Evolutionary conservation across 2,888 invertebrate species (phyloP), one percentile per base, ranked within the genome.

Genomic region (Punctoribates punctum): DNA sequence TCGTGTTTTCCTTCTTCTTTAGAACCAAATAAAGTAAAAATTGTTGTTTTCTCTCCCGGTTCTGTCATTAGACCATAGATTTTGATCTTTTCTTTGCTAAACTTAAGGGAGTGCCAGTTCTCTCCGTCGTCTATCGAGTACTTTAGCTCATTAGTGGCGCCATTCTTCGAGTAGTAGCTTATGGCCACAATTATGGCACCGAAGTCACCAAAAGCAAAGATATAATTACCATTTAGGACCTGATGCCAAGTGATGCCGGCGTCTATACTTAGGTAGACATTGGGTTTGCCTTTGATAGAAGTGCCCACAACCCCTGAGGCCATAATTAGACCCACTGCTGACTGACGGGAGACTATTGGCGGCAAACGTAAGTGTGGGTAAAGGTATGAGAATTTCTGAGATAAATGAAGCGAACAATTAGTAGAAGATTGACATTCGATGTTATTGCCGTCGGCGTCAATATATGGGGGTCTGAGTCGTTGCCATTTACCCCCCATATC

Each of bases 41-140:
- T 88, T 0, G 94, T 93, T 0, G 94, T 93, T 82, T 93, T 94
- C 83, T 94, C 93, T n/a, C 94, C 94, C 0, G 95, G 94, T 82
- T 95, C 94, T 0, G 94, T 95, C 90, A 95, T 92, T 23, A 95
- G 84, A 11, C 94, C 94, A 83, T 94, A 93, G n/a, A 95, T 89
- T 75, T 90, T 87, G 17, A 95, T 87, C 83, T 91, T 89, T 77
- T 90, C 88, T 38, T 88, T 75, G 82, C 91, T 90, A 82, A 90
- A 89, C 83, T 86, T 85, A 81, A 90, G 88, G 42, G 87, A 87
- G 77, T 88, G 86, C 94, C 94, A 95, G 23, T 88, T 89, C 82
- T 90, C 88, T 46, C 94, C 94, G 83, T 94, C 93, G 82, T 95
- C 91, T 0, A 89, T 90, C 0, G 95, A 94, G 83, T 93, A 95